Percentiles rank a stretch among this genome's conserved stretches.
These are phyloP conservation scores for Chloropsis hardwickii DNA, from an alignment of 2,113 vertebrate species.

Conservation along the genomic window DNA sequence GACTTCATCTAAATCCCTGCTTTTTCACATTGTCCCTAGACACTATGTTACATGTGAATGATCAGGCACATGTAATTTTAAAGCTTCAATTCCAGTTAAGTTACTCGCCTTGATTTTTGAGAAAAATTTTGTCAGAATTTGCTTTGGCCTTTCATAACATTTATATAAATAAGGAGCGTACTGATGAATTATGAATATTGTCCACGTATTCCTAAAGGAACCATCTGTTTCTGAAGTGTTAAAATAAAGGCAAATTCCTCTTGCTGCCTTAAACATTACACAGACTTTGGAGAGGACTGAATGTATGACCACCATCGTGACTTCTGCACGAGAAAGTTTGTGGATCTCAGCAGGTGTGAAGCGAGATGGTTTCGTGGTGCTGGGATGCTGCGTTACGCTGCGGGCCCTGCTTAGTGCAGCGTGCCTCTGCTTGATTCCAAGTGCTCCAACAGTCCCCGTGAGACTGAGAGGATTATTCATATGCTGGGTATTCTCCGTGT, in stretches of 20 bases:
- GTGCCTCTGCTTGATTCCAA: background rate
- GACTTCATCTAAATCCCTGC: conserved; percentile 3
- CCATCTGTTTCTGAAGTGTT: background rate
- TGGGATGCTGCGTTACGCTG: background rate
- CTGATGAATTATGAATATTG: background rate
- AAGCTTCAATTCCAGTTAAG: background rate
- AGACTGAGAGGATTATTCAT: background rate
- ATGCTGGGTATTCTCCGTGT: background rate
- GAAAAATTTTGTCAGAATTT: background rate
- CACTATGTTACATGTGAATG: background rate
- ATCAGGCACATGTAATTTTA: conserved; percentile 21
- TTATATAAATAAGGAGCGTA: background rate
- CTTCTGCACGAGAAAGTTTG: background rate
- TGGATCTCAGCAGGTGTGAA: background rate
- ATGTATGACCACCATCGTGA: conserved; percentile 1
- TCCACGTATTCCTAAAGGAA: conserved; percentile 8
- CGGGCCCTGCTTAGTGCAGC: background rate
- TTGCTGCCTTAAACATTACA: conserved; percentile 40
- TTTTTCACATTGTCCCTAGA: conserved; percentile 23
- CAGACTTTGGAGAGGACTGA: background rate
- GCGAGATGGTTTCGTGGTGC: background rate
- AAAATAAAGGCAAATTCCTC: conserved; percentile 45
- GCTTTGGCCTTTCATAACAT: background rate
- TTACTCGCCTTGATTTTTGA: background rate
- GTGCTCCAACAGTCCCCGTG: background rate